These are phyloP conservation scores for Dicrostonyx torquatus DNA, from an alignment of 2,797 vertebrate genomes.

Conservation along the genomic window DNA sequence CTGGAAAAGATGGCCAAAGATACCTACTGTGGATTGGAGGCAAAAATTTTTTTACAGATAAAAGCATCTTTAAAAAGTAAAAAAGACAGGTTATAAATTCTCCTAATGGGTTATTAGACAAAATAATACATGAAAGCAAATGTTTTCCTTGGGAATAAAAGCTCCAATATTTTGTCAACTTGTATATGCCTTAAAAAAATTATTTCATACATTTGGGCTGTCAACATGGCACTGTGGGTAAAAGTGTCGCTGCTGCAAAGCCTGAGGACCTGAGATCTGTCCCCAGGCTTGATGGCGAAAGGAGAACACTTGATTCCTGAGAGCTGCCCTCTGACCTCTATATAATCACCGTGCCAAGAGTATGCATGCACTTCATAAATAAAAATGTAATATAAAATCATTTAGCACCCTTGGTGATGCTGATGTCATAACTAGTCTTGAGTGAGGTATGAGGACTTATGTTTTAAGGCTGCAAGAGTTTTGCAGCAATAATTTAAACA, in stretches of 20 bases:
- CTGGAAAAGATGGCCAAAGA: conserved; percentile 50
- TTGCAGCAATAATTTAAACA: conserved; percentile 20
- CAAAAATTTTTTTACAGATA: conserved; percentile 20
- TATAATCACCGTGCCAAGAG: neutral
- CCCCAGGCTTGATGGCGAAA: neutral
- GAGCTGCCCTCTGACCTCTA: neutral
- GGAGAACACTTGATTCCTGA: neutral
- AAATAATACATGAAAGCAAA: conserved; percentile 39
- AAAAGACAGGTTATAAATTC: conserved; percentile 18
- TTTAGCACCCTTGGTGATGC: conserved; percentile 24
- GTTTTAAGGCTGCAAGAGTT: neutral
- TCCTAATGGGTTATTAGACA: neutral
- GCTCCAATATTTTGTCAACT: conserved; percentile 53
- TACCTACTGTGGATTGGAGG: neutral
- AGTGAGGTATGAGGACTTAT: neutral
- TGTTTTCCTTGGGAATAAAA: conserved; percentile 51
- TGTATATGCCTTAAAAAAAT: conserved; percentile 48
- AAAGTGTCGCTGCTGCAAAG: neutral
- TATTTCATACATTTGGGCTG: neutral
- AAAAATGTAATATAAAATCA: conserved; percentile 35
- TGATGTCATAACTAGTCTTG: neutral
- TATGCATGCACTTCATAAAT: neutral
- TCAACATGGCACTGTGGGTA: neutral
- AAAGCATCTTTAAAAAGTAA: conserved; percentile 63
- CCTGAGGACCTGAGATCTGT: neutral